These are phyloP conservation scores for Neelides folsomi DNA, from an alignment of 2,888 invertebrate genomes.

Conservation along the genomic window DNA sequence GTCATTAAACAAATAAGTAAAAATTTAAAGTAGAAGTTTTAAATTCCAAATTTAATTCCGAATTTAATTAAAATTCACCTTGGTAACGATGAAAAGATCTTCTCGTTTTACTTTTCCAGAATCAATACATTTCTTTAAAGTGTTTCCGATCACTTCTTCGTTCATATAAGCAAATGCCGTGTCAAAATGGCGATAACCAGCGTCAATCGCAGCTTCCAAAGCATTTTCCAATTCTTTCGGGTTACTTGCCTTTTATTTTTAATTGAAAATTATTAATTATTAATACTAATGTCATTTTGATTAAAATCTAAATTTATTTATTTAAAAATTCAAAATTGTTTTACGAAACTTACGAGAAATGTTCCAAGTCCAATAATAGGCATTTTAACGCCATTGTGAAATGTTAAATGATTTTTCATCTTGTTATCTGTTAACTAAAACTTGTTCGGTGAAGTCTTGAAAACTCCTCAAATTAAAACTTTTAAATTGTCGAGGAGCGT, in stretches of 20 bases:
- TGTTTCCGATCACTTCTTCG: constrained; percentile 59
- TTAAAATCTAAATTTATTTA: no score
- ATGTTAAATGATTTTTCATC: no score
- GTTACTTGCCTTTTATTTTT: constrained; percentile 10
- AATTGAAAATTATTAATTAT: neutral
- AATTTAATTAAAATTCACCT: constrained; percentile 41
- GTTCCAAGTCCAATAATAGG: no score
- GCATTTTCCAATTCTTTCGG: constrained; percentile 43
- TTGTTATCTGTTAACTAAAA: no score
- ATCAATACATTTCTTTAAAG: constrained; percentile 56
- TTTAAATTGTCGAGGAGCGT: no score
- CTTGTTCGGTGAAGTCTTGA: no score
- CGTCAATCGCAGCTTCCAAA: constrained; percentile 53
- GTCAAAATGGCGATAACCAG: constrained; percentile 72
- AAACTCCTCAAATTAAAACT: no score
- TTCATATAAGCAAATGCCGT: constrained; percentile 65
- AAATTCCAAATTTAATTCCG: constrained; percentile 3
- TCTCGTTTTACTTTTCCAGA: constrained; percentile 54
- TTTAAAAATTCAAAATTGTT: no score
- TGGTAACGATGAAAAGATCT: constrained; percentile 72
- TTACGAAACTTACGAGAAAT: no score
- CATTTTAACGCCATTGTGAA: no score
- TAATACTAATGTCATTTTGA: no score
- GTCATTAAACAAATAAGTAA: neutral
- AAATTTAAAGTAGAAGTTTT: no score